phyloP scores from a whole-genome alignment of 1,140 invertebrate genomes.

The Venturia canescens region DNA sequence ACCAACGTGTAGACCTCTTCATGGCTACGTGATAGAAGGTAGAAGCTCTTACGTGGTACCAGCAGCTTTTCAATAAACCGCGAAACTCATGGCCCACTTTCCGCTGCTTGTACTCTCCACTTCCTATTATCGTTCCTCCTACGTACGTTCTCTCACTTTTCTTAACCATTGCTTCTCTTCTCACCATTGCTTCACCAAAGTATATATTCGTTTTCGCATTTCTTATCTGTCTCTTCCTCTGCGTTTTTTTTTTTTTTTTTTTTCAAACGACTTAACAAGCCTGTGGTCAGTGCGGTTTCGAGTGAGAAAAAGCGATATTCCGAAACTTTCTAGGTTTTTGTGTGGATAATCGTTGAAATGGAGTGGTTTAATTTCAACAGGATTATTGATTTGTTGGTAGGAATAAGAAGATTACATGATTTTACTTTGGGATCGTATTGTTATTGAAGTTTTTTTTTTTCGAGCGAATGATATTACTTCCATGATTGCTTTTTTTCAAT shows the following conservation, averaged over 20 bases:
- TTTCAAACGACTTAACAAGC: constrained; percentile 25
- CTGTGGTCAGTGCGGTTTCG: constrained; percentile 20
- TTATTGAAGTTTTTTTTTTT: too few relatives aligned
- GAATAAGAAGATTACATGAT: too few relatives aligned
- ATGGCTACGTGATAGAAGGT: constrained; percentile 39
- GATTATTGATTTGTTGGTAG: too few relatives aligned
- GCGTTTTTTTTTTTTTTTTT: constrained; percentile 52
- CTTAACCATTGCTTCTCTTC: constrained; percentile 28
- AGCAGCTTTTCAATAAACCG: constrained; percentile 70
- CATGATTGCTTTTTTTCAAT: not conserved
- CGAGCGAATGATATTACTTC: too few relatives aligned
- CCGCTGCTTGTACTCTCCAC: constrained; percentile 46
- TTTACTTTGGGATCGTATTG: too few relatives aligned
- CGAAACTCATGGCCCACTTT: constrained; percentile 63
- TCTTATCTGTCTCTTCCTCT: constrained; percentile 37
- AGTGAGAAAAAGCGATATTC: not conserved
- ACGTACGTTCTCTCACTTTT: constrained; percentile 24
- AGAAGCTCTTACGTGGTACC: constrained; percentile 44
- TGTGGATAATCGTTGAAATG: too few relatives aligned
- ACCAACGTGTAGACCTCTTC: constrained; percentile 24
- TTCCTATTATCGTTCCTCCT: constrained; percentile 18
- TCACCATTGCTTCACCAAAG: constrained; percentile 22
- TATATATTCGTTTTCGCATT: constrained; percentile 25
- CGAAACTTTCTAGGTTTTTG: not conserved
- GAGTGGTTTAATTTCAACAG: too few relatives aligned